Conservation (phyloP, 2,888 invertebrate species). For the Tyria jacobaeae region DNA sequence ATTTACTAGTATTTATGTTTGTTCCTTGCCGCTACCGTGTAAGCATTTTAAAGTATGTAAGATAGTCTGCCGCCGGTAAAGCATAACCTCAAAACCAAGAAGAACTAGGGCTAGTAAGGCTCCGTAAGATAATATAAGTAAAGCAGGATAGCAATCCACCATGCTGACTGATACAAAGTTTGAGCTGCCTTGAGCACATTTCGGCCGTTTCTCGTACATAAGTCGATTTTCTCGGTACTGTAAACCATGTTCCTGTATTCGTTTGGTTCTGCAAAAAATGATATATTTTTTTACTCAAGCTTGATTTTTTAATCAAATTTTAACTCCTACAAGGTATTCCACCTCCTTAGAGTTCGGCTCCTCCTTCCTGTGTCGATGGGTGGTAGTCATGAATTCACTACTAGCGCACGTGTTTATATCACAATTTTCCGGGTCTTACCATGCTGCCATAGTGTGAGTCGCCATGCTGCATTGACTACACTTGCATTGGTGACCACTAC, state of each 20-base stretch:
- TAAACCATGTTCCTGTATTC: slow-evolving; percentile 83
- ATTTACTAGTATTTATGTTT: background rate
- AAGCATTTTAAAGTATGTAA: slow-evolving; percentile 37
- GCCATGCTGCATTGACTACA: too few relatives aligned
- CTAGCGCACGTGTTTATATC: too few relatives aligned
- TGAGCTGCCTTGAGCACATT: slow-evolving; percentile 86
- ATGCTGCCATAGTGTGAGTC: too few relatives aligned
- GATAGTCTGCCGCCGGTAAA: slow-evolving; percentile 52
- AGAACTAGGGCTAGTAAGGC: slow-evolving; percentile 59
- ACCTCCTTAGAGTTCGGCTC: too few relatives aligned
- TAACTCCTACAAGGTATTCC: too few relatives aligned
- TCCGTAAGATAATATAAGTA: slow-evolving; percentile 74
- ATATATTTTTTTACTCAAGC: too few relatives aligned
- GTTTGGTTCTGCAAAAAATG: slow-evolving; percentile 66
- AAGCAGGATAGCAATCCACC: slow-evolving; percentile 86
- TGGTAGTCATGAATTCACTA: too few relatives aligned
- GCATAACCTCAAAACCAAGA: slow-evolving; percentile 62
- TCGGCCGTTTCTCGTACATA: slow-evolving; percentile 88
- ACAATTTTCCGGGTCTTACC: too few relatives aligned
- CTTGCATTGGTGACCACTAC: too few relatives aligned
- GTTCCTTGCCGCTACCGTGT: slow-evolving; percentile 2
- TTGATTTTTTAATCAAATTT: too few relatives aligned
- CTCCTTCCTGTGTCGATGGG: too few relatives aligned
- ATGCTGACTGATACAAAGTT: slow-evolving; percentile 89
- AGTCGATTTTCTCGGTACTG: slow-evolving; percentile 86